These are phyloP conservation scores for Thalassoma bifasciatum DNA, from an alignment of 2,113 vertebrate genomes.

Conservation along the genomic window DNA sequence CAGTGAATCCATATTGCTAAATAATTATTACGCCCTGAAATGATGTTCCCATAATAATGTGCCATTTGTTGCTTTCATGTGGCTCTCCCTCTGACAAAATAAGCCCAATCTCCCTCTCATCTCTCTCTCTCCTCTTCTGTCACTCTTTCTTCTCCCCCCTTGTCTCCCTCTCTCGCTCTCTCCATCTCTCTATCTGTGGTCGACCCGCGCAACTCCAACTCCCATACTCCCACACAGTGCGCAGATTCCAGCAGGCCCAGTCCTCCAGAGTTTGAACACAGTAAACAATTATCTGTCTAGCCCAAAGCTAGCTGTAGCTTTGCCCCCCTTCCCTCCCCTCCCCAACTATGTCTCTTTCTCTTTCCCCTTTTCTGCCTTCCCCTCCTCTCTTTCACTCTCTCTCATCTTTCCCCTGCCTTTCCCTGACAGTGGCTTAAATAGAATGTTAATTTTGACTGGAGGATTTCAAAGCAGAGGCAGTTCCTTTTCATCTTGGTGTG, in stretches of 20 bases:
- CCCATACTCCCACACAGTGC: conserved; percentile 81
- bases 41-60: conserved; percentile 83
- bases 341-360: conserved; percentile 10
- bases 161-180: background rate
- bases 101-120: conserved; percentile 79
- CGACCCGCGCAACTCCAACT: conserved; percentile 77
- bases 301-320: conserved; percentile 72
- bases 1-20: conserved; percentile 75
- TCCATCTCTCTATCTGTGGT: conserved; percentile 44
- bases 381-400: conserved; percentile 61
- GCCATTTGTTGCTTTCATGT: conserved; percentile 83
- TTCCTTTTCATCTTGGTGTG: conserved; percentile 76
- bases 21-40: conserved; percentile 81
- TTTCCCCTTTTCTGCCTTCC: conserved; percentile 12
- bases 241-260: conserved; percentile 81
- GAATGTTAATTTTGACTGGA: conserved; percentile 82
- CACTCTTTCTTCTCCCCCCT: conserved; percentile 10
- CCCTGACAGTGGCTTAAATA: conserved; percentile 78
- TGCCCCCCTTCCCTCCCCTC: background rate
- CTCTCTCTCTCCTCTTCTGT: conserved; percentile 17
- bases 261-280: conserved; percentile 83
- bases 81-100: conserved; percentile 82
- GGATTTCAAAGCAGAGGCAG: conserved; percentile 78
- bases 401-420: conserved; percentile 72
- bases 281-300: conserved; percentile 85